A percentile compares a stretch with the other conserved stretches of the same genome.
Evolutionary conservation across 2,888 invertebrate genomes (phyloP).

Genomic region (Cataglyphis cursor): DNA sequence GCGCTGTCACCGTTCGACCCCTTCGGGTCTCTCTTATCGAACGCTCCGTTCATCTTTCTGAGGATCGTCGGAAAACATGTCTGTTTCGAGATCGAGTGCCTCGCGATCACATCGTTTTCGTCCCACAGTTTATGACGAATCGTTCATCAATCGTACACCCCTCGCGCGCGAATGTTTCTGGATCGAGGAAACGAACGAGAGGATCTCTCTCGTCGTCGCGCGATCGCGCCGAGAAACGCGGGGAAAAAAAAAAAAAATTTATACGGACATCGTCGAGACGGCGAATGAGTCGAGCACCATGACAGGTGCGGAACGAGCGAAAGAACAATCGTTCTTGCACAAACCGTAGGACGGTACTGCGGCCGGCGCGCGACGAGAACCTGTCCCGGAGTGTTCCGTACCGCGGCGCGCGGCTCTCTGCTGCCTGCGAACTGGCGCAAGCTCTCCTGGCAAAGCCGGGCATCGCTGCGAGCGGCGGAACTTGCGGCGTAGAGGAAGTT

Average conservation of each 20-base stretch:
- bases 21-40: not conserved
- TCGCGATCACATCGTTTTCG: slow-evolving; percentile 21
- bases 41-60: not conserved
- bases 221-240: slow-evolving; percentile 2
- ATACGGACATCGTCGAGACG: too few species aligned
- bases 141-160: not conserved
- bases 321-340: slow-evolving; percentile 36
- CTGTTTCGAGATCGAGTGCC: not conserved
- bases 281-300: slow-evolving; percentile 11
- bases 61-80: not conserved
- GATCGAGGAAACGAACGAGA: not conserved
- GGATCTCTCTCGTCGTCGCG: not conserved
- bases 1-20: not conserved
- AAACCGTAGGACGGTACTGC: slow-evolving; percentile 49
- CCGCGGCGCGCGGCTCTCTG: slow-evolving; percentile 56
- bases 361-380: slow-evolving; percentile 34
- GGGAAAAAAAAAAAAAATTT: not conserved
- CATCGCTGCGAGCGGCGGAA: slow-evolving; percentile 3
- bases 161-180: not conserved
- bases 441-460: slow-evolving; percentile 31
- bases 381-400: slow-evolving; percentile 44
- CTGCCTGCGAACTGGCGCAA: slow-evolving; percentile 52
- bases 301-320: not conserved
- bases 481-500: slow-evolving; percentile 21
- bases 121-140: not conserved